Evolutionary conservation across 2,113 vertebrate species (phyloP), one percentile per base, ranked within the genome.

Genomic region (Cephalopterus ornatus): DNA sequence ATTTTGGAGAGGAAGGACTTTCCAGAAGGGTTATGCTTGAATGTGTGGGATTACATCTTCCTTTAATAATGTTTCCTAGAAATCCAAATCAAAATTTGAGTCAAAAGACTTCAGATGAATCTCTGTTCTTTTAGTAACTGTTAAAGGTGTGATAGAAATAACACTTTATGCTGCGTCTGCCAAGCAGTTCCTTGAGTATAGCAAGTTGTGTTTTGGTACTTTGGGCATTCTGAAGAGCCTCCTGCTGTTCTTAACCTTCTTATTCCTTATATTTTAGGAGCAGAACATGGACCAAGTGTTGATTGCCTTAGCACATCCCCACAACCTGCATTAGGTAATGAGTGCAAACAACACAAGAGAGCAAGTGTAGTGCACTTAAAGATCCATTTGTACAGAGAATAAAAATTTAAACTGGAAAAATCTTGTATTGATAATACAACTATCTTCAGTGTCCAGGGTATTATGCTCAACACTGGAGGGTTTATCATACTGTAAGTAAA

Each of bases 291-390:
- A 76, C 99, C 99, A 5, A 99, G 97, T 44, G 98, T 99, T 53
- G 99, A 99, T 44, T 97, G 98, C 86, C 98, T 99, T 58, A 98
- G 98, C 52, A 92, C 96, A 30, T 99, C 99, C 33, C 98, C 98
- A 5, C 99, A 99, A 97, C 97, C 98, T 85, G 93, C 98, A 52
- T 92, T 95, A 98, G 99, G 99, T 99, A 98, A 98, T 32, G 23
- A 50, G 3, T 33, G 16, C 37, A 14, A 72, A 30, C 47, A 84
- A 56, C 84, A 75, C 27, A 47, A 55, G 33, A 44, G 42, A 47
- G 28, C 65, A 47, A 26, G 18, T 66, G 13, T 24, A 55, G 53
- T 7, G 19, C 61, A 7, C 50, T 73, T 70, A 37, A 41, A 26
- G 72, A 62, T 6, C 32, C 3, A 3, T 47, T 87, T 46, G 46